A percentile compares a stretch with the other conserved stretches of the same genome.
Conservation (phyloP, 2,113 vertebrate genomes). For the Melanerpes aurifrons region DNA sequence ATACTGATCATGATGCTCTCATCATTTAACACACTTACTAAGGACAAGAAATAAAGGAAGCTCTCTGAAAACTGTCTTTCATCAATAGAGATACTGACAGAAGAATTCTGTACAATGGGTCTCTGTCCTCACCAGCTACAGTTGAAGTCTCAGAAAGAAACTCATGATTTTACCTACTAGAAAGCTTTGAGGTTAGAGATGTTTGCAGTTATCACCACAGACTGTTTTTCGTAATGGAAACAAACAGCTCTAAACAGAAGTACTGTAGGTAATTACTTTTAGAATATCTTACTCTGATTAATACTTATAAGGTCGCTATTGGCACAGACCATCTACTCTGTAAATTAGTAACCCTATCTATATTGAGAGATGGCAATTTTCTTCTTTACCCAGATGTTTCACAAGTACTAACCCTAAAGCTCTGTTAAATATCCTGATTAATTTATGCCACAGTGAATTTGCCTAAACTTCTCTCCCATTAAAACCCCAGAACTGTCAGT, state of each 20-base stretch:
- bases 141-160: not conserved
- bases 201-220: not conserved
- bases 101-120: not conserved
- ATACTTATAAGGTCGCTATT: not conserved
- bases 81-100: not conserved
- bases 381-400: not conserved
- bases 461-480: not conserved
- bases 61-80: not conserved
- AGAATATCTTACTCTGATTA: not conserved
- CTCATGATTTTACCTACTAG: not conserved
- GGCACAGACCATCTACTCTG: not conserved
- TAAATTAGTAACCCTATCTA: not conserved
- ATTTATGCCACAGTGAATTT: not conserved
- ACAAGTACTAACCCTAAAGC: not conserved
- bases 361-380: not conserved
- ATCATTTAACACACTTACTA: fast-evolving
- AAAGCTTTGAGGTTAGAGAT: not conserved
- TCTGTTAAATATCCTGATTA: not conserved
- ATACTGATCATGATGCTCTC: not conserved
- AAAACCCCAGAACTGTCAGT: not conserved
- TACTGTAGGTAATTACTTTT: not conserved
- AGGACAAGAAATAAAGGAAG: not conserved
- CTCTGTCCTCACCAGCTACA: not conserved
- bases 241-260: not conserved
- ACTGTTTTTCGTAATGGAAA: not conserved